A percentile compares a stretch with the other conserved stretches of the same genome.
Conservation (phyloP, 2,113 vertebrate species). For the Lontra canadensis region DNA sequence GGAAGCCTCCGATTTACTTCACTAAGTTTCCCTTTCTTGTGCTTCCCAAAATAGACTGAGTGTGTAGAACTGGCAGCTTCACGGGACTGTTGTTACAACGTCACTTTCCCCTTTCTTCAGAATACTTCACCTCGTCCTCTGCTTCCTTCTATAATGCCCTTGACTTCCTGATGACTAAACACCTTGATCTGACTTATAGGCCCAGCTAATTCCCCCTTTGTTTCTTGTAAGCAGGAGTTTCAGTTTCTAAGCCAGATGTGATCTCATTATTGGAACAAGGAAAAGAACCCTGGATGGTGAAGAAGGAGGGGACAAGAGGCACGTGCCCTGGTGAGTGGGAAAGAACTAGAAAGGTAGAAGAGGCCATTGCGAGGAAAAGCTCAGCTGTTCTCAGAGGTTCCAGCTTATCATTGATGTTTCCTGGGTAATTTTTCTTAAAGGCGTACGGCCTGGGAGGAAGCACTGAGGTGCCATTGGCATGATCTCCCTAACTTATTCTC, state of each 20-base stretch:
- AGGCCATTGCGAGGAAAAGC: not conserved
- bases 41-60: not conserved
- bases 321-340: conserved; percentile 59
- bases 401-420: not conserved
- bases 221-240: conserved; percentile 65
- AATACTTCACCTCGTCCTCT: not conserved
- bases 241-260: conserved; percentile 70
- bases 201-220: conserved; percentile 35
- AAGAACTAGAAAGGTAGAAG: not conserved
- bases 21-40: not conserved
- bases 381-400: not conserved
- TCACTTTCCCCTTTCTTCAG: not conserved
- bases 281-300: conserved; percentile 68
- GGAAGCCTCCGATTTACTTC: not conserved
- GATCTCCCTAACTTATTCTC: not conserved
- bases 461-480: too few species aligned
- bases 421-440: not conserved
- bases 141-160: not conserved
- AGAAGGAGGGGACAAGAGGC: not conserved
- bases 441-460: not conserved
- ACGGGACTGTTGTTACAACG: not conserved
- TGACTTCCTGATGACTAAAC: not conserved
- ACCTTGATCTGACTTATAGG: not conserved
- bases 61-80: not conserved
- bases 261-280: conserved; percentile 75